These are phyloP conservation scores for Eriosoma lanigerum DNA, from an alignment of 1,140 invertebrate species.

Conservation along the genomic window DNA sequence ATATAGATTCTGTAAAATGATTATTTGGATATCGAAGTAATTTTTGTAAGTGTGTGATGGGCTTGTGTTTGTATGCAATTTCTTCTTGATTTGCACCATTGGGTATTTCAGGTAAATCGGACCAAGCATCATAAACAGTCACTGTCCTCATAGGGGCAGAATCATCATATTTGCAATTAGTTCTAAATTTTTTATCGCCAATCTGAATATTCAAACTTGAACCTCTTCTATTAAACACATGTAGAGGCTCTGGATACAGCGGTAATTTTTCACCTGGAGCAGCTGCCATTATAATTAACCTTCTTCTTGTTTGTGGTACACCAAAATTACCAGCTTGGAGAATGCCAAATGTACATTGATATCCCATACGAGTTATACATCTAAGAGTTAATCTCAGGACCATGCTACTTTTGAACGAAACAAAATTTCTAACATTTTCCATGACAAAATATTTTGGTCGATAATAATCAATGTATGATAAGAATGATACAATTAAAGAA, in stretches of 20 bases:
- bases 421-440: slow-evolving; percentile 88
- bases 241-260: slow-evolving; percentile 75
- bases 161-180: slow-evolving; percentile 62
- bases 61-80: slow-evolving; percentile 73
- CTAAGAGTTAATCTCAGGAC: slow-evolving; percentile 79
- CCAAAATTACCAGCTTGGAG: slow-evolving; percentile 86
- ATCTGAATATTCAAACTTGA: slow-evolving; percentile 73
- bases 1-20: neutral
- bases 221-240: slow-evolving; percentile 75
- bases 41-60: slow-evolving; percentile 77
- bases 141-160: slow-evolving; percentile 74
- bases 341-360: slow-evolving; percentile 84
- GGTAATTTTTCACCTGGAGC: slow-evolving; percentile 80
- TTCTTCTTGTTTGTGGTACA: slow-evolving; percentile 77
- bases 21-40: slow-evolving; percentile 59
- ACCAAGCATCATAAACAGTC: slow-evolving; percentile 79
- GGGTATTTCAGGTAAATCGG: slow-evolving; percentile 75
- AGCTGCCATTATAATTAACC: slow-evolving; percentile 78
- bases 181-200: slow-evolving; percentile 67
- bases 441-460: slow-evolving; percentile 81
- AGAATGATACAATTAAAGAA: slow-evolving; percentile 79
- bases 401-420: slow-evolving; percentile 75
- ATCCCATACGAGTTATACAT: slow-evolving; percentile 80
- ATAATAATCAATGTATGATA: slow-evolving; percentile 86
- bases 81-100: slow-evolving; percentile 73